Base-by-base conservation (phyloP, 2,888 invertebrate species). In the Drosophila pegasa region DNA sequence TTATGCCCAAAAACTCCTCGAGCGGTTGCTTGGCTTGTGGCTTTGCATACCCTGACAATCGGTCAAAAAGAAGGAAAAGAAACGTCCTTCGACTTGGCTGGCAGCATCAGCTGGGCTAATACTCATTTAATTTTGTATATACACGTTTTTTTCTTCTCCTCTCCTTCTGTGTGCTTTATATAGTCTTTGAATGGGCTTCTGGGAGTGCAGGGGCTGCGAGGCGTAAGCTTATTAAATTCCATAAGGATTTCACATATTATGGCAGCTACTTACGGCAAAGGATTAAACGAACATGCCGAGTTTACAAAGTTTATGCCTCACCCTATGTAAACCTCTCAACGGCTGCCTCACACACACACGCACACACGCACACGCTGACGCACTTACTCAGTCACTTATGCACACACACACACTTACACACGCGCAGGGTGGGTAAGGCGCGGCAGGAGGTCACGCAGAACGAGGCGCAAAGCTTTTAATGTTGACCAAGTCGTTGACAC, bases 401-500 rank as follows among this genome's bases (percentile, higher is more conserved):
- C 37, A 12, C 51, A 10, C 37, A 51, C 37, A 6, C 35, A 27
- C 38, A 59, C 54, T 47, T 29, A 18, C 18, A 37, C 56, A 56
- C 38, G 55, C 33, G 20, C 54, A 52, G 29, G 40, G n/a, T 16
- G 29, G 35, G 29, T 14, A 14, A 16, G 29, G 35, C 56, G 43
- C 71, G 54, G 50, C 64, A 47, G 74, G 74, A 69, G 74, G 54
- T 61, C 69, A 51, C 37, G 22, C 50, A 45, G 38, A 67, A 62
- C 43, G 51, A 69, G 55, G 73, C 69, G 61, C 74, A 81, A 79
- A 87, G 78, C 73, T 72, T 85, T 78, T 88, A 78, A 78, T 88
- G 86, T 88, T 89, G 88, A 87, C 85, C 87, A 81, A 89, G 85
- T 88, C 87, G 83, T 88, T 89, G 89, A 88, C 89, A 89, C 83